Evolutionary conservation across 2,797 vertebrate genomes (phyloP).

Genomic region (Euthynnus affinis): DNA sequence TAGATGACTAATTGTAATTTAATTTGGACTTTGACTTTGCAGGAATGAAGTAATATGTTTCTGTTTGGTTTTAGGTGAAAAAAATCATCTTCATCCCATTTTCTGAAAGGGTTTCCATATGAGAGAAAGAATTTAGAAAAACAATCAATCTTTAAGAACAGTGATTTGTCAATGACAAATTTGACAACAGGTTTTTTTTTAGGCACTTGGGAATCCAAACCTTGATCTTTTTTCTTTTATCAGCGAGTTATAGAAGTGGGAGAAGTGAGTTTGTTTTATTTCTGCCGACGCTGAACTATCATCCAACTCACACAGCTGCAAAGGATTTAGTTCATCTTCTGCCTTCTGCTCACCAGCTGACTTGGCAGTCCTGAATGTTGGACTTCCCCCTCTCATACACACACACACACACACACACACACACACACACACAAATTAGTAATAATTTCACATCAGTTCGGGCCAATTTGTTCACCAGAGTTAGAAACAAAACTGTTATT

Average conservation of each 20-base stretch:
- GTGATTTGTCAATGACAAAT: conserved; percentile 22
- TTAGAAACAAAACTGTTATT: no score
- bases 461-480: background rate
- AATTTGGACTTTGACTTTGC: background rate
- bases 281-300: background rate
- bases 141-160: background rate
- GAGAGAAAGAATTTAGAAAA: background rate
- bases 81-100: conserved; percentile 22
- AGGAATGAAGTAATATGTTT: background rate
- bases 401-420: conserved; percentile 12
- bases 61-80: background rate
- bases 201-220: background rate
- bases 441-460: background rate
- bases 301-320: conserved; percentile 1
- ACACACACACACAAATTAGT: background rate
- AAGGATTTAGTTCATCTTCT: background rate
- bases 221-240: background rate
- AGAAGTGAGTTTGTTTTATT: background rate
- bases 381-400: background rate
- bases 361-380: background rate
- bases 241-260: background rate
- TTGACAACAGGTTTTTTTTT: background rate
- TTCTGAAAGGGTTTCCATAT: conserved; percentile 13
- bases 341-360: conserved; percentile 8
- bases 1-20: background rate